phyloP scores from a whole-genome alignment of 92 coral and sea anemone genomes.

The Epizoanthus rinbou region DNA sequence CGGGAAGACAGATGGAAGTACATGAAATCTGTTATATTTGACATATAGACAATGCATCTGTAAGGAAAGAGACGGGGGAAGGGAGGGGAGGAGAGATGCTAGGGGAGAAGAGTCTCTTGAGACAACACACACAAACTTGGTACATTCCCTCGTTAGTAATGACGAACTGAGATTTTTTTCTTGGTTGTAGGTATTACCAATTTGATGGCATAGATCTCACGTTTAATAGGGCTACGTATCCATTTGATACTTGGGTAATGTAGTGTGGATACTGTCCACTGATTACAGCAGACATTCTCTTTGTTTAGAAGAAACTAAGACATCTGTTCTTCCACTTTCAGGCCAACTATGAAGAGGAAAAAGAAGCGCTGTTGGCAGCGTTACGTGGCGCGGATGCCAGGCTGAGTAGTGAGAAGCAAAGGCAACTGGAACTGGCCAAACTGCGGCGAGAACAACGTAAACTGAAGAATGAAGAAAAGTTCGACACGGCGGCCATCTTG shows the following conservation, averaged over 20 bases:
- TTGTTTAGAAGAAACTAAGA: neutral
- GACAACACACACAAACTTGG: too few relatives aligned
- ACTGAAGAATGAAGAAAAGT: slow-evolving; percentile 85
- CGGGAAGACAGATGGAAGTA: slow-evolving; percentile 71
- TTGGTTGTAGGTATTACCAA: too few relatives aligned
- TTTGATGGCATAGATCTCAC: too few relatives aligned
- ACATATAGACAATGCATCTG: slow-evolving; percentile 57
- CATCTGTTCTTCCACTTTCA: slow-evolving; percentile 35
- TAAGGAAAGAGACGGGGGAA: too few relatives aligned
- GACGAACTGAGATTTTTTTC: too few relatives aligned
- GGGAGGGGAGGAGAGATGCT: too few relatives aligned
- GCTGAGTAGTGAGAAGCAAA: slow-evolving; percentile 75
- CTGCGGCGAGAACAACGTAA: slow-evolving; percentile 88
- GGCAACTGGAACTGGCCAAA: slow-evolving; percentile 95
- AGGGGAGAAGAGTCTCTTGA: neutral
- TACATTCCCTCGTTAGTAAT: too few relatives aligned
- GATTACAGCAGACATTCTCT: too few relatives aligned
- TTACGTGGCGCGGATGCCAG: slow-evolving; percentile 89
- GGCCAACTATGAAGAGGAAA: slow-evolving; percentile 96
- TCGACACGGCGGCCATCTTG: slow-evolving; percentile 95
- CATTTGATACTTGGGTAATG: too few relatives aligned
- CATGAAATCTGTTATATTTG: slow-evolving; percentile 59
- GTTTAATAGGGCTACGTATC: too few relatives aligned
- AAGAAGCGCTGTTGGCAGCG: slow-evolving; percentile 83
- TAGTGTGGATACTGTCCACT: too few relatives aligned